Evolutionary conservation across 2,888 invertebrate genomes (phyloP), one percentile per base, ranked within the genome.

Genomic region (Toxonevra muliebris): DNA sequence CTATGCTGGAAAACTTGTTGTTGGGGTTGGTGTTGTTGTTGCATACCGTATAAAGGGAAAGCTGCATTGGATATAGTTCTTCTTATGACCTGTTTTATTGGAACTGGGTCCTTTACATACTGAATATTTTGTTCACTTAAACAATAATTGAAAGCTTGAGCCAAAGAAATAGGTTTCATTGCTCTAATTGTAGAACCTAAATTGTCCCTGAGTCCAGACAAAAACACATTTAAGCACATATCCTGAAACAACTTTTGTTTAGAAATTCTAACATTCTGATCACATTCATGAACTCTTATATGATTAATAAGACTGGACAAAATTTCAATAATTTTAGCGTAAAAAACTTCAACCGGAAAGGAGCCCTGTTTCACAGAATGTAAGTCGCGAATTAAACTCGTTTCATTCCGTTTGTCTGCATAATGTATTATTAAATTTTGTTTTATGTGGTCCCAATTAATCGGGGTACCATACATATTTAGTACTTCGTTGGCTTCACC

Each of bases 211-310:
- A 75, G 60, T 15, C 74, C 73, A 2, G 66, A 66, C 12, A 74
- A 50, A 60, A 75, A 76, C 11, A 68, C 55, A 48, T 74, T 74
- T 10, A 74, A 64, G 15, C 71, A 74, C 73, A 76, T 74, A 61
- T 75, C 74, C 12, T 63, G 54, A 50, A 72, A 71, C 1, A 74
- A 52, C 19, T 15, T 11, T 57, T 65, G 61, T 54, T 76, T 75
- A 4, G 73, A 58, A 40, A 4, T 42, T 50, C 69, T 71, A 0
- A 75, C 70, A 41, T 61, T 71, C 10, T 1, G 17, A 53, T 71
- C 65, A 9, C 4, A 20, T 62, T 75, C 73, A 55, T 75, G 71
- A 12, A 75, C 59, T 4, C 50, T 64, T 3, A 74, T 41, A 54
- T 71, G 63, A 42, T 75, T 75, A 45, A 58, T 68, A 12, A 73